These are phyloP conservation scores for Apis cerana DNA, from an alignment of 1,140 invertebrate genomes.

Conservation along the genomic window DNA sequence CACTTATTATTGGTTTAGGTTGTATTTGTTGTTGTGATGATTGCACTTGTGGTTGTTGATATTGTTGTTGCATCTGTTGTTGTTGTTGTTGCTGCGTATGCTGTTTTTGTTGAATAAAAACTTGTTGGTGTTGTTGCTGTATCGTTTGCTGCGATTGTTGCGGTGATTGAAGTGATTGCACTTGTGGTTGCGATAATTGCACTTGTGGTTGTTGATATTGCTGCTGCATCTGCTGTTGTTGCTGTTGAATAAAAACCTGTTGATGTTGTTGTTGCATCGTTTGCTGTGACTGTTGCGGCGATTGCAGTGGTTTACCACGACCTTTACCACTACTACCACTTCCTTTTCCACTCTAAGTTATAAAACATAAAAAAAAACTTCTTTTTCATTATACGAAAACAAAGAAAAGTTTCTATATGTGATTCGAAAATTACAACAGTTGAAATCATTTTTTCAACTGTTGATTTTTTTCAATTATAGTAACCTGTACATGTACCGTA, in stretches of 20 bases:
- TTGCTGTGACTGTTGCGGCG: conserved; percentile 78
- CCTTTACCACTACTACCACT: conserved; percentile 77
- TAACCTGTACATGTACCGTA: conserved; percentile 80
- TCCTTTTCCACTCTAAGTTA: conserved; percentile 77
- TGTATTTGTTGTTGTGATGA: conserved; percentile 81
- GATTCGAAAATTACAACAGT: conserved; percentile 2
- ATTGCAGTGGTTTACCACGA: conserved; percentile 81
- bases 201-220: conserved; percentile 78
- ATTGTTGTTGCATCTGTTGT: conserved; percentile 76
- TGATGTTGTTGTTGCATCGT: conserved; percentile 75
- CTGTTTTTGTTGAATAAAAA: conserved; percentile 77
- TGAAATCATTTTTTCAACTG: conserved; percentile 4
- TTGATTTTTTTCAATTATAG: conserved; percentile 38
- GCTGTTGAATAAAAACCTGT: conserved; percentile 74
- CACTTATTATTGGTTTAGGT: conserved; percentile 83
- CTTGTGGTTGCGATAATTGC: conserved; percentile 79
- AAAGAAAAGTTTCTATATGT: neutral
- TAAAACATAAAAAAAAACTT: conserved; percentile 20
- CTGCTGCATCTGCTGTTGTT: conserved; percentile 72
- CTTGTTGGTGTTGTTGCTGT: conserved; percentile 77
- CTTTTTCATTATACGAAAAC: conserved; percentile 25
- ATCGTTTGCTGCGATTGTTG: conserved; percentile 73
- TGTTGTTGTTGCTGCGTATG: conserved; percentile 75
- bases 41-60: conserved; percentile 76
- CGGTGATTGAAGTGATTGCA: conserved; percentile 73